phyloP scores from a whole-genome alignment of 2,888 invertebrate genomes.

The Rhabditoides inermis region DNA sequence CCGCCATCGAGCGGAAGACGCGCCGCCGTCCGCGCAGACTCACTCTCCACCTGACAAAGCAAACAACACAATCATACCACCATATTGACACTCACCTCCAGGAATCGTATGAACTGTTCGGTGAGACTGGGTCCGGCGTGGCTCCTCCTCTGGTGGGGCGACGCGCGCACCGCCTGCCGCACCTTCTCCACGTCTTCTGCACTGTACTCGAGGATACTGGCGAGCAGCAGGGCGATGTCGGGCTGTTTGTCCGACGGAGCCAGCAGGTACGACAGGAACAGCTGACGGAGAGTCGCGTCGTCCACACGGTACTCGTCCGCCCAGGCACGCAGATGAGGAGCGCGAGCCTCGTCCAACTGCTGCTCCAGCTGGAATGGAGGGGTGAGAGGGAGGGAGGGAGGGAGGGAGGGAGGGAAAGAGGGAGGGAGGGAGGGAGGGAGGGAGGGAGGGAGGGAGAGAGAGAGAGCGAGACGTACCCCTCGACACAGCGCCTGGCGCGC shows the following conservation, averaged over 20 bases:
- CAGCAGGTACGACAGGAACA: conserved; percentile 76
- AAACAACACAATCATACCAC: no score
- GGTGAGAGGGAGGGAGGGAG: background rate
- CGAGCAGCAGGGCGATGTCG: conserved; percentile 80
- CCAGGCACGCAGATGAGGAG: no score
- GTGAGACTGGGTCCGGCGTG: conserved; percentile 60
- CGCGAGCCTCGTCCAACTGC: background rate
- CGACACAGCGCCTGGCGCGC: no score
- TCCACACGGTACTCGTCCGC: conserved; percentile 40
- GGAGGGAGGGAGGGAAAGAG: background rate
- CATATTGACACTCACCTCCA: no score
- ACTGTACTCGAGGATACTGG: conserved; percentile 66
- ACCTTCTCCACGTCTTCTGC: conserved; percentile 35
- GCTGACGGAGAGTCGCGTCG: conserved; percentile 66
- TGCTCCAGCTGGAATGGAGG: background rate
- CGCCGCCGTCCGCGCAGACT: no score
- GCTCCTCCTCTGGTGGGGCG: no score
- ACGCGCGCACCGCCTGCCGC: no score
- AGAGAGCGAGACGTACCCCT: no score
- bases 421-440: no score
- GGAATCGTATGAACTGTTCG: conserved; percentile 69
- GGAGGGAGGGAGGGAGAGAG: no score
- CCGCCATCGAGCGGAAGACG: no score
- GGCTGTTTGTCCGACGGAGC: conserved; percentile 63
- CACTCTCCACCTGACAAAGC: no score